Base-by-base conservation (phyloP, 2,888 invertebrate genomes). In the Subacronicta megacephala region DNA sequence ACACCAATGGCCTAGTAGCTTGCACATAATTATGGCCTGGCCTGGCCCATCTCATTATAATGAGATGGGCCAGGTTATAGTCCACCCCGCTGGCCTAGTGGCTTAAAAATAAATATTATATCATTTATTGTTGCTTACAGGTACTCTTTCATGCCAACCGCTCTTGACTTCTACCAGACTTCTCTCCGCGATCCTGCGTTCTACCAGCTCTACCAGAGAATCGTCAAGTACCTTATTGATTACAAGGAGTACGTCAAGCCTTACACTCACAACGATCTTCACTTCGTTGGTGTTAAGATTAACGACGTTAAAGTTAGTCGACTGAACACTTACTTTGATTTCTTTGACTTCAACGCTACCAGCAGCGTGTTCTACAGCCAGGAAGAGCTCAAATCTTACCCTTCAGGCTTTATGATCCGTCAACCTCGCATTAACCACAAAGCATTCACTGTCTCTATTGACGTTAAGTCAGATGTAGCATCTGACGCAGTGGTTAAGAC, bases 401-500 rank as follows among this genome's bases (percentile, higher is more conserved):
- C 88, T 3, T 80, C 94, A 41, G 69, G 72, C 7, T 95, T 95
- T 75, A 88, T 95, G 72, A 95, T 96, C 7, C 95, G 96, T 47
- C 96, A 97, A 82, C 93, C 95, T 65, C 96, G 97, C 73, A 90
- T 97, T 31, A 96, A 96, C 88, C 96, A 97, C 90, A 95, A 96
- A 63, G 94, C 95, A 3, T 97, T 97, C 94, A 92, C 90, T 51
- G 93, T 96, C 66, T 93, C 93, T 58, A 86, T 96, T 66, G 89
- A 95, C 40, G 87, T 97, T 18, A 93, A 94, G 51, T 95, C 96
- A 46, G 95, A 96, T 47, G 93, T 95, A 61, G 88, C 92, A 9
- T 87, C 88, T 29, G 94, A 95, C 58, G 96, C 95, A 4, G 92
- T 95, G n/a, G 84, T 97, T 50, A 95, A 95, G 70, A 86, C 96